Evolutionary conservation across 2,113 vertebrate species (phyloP).

Genomic region (Cervus canadensis): DNA sequence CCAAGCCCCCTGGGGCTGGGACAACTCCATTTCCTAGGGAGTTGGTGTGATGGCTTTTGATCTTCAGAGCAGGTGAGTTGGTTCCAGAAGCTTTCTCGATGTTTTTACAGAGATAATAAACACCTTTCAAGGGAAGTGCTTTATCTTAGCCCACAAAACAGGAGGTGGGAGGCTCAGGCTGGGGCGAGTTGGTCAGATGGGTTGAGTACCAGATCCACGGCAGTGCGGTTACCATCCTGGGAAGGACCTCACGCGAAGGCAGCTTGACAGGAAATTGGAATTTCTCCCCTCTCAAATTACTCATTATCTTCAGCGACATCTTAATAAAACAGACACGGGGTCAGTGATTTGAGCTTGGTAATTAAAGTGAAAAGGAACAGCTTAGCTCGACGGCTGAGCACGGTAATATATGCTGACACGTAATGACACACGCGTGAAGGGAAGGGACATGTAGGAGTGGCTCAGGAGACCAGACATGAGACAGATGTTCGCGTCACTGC

Average conservation of each 20-base stretch:
- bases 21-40: not conserved
- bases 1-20: accelerated
- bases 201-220: not conserved
- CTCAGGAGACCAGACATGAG: accelerated
- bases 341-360: constrained; percentile 25
- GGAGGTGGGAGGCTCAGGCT: not conserved
- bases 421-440: not conserved
- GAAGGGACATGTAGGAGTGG: not conserved
- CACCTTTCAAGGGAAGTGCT: not conserved
- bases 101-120: not conserved
- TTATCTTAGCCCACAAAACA: not conserved
- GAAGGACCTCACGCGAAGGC: constrained; percentile 42
- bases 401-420: not conserved
- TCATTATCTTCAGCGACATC: constrained; percentile 30
- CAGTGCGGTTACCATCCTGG: not conserved
- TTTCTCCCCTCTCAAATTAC: constrained; percentile 21
- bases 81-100: not conserved
- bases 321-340: constrained; percentile 55
- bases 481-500: accelerated
- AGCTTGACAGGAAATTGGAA: constrained; percentile 71
- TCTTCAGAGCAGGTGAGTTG: not conserved
- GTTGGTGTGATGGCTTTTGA: not conserved
- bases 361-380: constrained; percentile 67
- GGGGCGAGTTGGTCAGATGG: accelerated
- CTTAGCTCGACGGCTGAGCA: not conserved